Evolutionary conservation across 1,140 invertebrate species (phyloP), one percentile per base, ranked within the genome.

Genomic region (fruit fly (Drosophila melanogaster)): DNA sequence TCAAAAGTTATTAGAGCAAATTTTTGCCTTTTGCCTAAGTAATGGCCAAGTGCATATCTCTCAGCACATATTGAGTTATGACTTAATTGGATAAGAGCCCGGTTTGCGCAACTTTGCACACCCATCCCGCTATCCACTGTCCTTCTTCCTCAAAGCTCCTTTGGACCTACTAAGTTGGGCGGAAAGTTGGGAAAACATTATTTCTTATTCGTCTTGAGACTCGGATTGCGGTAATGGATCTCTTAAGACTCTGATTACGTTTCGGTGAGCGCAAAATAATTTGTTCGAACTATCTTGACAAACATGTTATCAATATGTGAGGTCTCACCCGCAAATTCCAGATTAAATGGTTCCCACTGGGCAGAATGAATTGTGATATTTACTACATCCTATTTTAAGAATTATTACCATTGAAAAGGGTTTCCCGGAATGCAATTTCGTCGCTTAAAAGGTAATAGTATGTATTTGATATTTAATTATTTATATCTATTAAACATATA

Each of bases 31-130:
- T 83, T 66, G 79, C 79, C 75, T 81, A 86, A 86, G 84, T 87
- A 87, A 87, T 86, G 83, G 62, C 66, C 83, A 66, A 86, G 79
- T 87, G 83, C 83, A 81, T 87, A 86, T 86, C 78, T 87, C 75
- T 87, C 79, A 76, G 70, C 81, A 87, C 83, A 87, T 86, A 86
- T 86, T 89, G 83, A 86, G 83, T 86, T 87, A 86, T 86, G 83
- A 87, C 84, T 86, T 86, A 86, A 86, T 86, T 86, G 83, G 83
- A 86, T 86, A 89, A 86, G 69, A 86, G 81, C 81, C 75, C 75
- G 83, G 79, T 58, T 55, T 72, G 51, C 51, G 35, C 58, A 41
- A 40, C 65, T 58, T 47, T 58, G 40, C 56, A 54, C 43, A 41
- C 26, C 43, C 74, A 47, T 19, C 67, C n/a, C 4, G n/a, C 37